Conservation (phyloP, 2,113 vertebrate species). For the Corythoichthys intestinalis region DNA sequence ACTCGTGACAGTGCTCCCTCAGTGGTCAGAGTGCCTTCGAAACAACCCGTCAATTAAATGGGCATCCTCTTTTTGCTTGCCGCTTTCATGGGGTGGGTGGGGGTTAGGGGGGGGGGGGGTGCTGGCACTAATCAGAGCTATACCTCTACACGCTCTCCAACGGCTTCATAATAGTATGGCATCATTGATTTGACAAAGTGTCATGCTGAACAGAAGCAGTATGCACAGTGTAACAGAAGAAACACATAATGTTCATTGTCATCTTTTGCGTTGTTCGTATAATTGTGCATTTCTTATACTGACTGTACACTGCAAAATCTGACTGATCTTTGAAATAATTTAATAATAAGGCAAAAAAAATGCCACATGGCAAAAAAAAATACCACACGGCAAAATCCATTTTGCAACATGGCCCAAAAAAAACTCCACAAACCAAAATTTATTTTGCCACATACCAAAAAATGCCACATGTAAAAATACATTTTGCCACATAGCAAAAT, state of each 20-base stretch:
- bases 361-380: not conserved
- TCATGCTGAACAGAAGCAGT: not conserved
- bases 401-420: no score
- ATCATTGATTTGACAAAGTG: conserved; percentile 29
- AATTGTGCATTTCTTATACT: conserved; percentile 5
- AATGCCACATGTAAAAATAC: no score
- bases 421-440: no score
- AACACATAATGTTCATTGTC: conserved; percentile 25
- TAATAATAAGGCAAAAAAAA: not conserved
- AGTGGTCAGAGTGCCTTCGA: conserved; percentile 26
- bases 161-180: conserved; percentile 44
- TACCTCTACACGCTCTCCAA: conserved; percentile 24
- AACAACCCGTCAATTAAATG: conserved; percentile 16
- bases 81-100: conserved; percentile 11
- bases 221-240: conserved; percentile 10
- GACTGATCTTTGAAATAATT: not conserved
- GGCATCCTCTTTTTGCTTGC: conserved; percentile 11
- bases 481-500: no score
- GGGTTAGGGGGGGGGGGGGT: conserved; percentile 13
- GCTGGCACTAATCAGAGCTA: conserved; percentile 27
- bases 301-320: not conserved
- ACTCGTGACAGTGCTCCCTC: conserved; percentile 27
- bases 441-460: no score
- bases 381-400: no score
- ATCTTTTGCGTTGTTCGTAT: conserved; percentile 8